Conservation (phyloP, 2,888 invertebrate genomes). For the Habroteleia sp. region DNA sequence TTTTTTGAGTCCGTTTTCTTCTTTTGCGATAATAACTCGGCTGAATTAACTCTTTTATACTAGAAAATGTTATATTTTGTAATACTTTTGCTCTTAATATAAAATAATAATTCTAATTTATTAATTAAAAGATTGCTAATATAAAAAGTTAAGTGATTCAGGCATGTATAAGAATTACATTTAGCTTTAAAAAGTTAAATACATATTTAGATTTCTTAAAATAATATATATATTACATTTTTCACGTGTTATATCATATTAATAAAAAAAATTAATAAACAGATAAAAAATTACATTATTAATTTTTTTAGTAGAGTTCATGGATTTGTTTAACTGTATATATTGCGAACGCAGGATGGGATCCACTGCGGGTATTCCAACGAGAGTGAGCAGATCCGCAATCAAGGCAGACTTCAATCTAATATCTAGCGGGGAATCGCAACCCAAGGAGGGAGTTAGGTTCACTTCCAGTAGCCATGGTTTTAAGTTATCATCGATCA, state of each 20-base stretch:
- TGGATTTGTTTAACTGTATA: constrained; percentile 69
- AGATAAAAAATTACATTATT: constrained; percentile 70
- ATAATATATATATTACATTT: too few species aligned
- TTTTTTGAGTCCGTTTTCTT: constrained; percentile 77
- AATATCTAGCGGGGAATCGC: constrained; percentile 96
- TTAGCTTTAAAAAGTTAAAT: too few species aligned
- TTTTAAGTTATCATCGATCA: constrained; percentile 94
- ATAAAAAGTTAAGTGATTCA: too few species aligned
- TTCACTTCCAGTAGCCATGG: constrained; percentile 98
- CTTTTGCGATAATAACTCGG: constrained; percentile 83
- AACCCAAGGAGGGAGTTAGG: constrained; percentile 93
- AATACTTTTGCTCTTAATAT: neutral
- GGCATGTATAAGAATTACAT: too few species aligned
- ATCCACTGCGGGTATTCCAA: constrained; percentile 91
- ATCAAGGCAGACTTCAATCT: constrained; percentile 95
- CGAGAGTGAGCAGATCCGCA: constrained; percentile 94
- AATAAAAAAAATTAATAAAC: too few species aligned
- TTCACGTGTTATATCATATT: too few species aligned
- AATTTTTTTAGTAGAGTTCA: constrained; percentile 72
- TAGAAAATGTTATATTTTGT: too few species aligned
- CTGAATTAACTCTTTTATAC: constrained; percentile 88
- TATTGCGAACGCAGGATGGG: constrained; percentile 83
- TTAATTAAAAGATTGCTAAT: too few species aligned
- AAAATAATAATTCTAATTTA: neutral
- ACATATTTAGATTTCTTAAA: too few species aligned